Conservation (phyloP, 1,140 invertebrate species). For the Cydia fagiglandana region DNA sequence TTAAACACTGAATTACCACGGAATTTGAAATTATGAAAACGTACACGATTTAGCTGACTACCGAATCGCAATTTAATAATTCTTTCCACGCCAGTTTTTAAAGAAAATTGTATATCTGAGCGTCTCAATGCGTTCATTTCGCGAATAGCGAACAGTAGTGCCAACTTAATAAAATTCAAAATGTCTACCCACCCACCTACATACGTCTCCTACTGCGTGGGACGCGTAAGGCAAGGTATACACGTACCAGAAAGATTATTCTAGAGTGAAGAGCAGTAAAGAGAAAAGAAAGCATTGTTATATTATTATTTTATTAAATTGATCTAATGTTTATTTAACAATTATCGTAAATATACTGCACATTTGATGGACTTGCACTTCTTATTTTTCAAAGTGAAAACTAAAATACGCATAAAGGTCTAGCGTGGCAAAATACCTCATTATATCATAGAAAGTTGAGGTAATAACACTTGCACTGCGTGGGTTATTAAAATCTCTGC, state of each 20-base stretch:
- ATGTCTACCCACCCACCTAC: slow-evolving; percentile 53
- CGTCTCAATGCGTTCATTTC: slow-evolving; percentile 78
- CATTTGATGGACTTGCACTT: too few relatives aligned
- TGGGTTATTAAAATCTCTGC: too few relatives aligned
- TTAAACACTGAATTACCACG: slow-evolving; percentile 61
- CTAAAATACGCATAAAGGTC: too few relatives aligned
- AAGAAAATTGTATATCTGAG: slow-evolving; percentile 76
- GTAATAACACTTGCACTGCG: too few relatives aligned
- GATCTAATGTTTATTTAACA: too few relatives aligned
- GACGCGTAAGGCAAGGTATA: slow-evolving; percentile 24
- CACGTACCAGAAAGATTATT: not conserved
- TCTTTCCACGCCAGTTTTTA: slow-evolving; percentile 71
- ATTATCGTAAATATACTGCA: too few relatives aligned
- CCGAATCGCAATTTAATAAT: slow-evolving; percentile 58
- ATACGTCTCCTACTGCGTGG: slow-evolving; percentile 29
- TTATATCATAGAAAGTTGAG: too few relatives aligned
- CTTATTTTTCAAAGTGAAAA: too few relatives aligned
- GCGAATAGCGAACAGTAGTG: slow-evolving; percentile 66
- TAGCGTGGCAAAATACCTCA: too few relatives aligned
- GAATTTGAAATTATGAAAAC: slow-evolving; percentile 52
- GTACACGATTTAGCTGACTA: slow-evolving; percentile 55
- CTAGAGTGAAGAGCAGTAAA: too few relatives aligned
- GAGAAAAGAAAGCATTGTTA: too few relatives aligned
- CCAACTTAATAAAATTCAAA: slow-evolving; percentile 60
- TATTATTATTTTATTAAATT: too few relatives aligned